A percentile compares a stretch with the other conserved stretches of the same genome.
Evolutionary conservation across 2,797 vertebrate species (phyloP).

Genomic region (Amniataba percoides): DNA sequence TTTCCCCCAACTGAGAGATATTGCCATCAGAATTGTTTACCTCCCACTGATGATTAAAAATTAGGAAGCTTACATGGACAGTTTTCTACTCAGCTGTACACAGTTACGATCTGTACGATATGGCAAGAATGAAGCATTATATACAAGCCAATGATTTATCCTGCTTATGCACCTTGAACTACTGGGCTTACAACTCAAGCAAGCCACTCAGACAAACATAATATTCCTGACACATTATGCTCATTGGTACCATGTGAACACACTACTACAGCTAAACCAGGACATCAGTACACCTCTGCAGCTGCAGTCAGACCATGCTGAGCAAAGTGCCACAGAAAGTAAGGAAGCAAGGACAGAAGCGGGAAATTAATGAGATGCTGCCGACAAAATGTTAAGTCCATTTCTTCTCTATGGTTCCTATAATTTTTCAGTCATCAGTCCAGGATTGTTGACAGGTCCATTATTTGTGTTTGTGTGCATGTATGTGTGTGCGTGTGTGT

Average conservation of each 20-base stretch:
- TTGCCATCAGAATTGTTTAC: neutral
- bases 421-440: slow-evolving; percentile 56
- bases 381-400: slow-evolving; percentile 65
- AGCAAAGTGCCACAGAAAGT: slow-evolving; percentile 43
- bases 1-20: neutral
- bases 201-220: neutral
- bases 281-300: slow-evolving; percentile 27
- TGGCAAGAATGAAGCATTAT: neutral
- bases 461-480: slow-evolving; percentile 43
- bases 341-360: slow-evolving; percentile 24
- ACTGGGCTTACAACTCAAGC: neutral
- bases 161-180: neutral
- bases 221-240: slow-evolving; percentile 4
- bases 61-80: neutral
- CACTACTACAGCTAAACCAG: neutral
- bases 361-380: slow-evolving; percentile 33
- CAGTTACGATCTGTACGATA: neutral
- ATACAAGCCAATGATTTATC: neutral
- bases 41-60: neutral
- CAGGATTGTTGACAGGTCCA: slow-evolving; percentile 55
- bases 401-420: slow-evolving; percentile 63
- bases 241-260: slow-evolving; percentile 24
- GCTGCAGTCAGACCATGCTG: slow-evolving; percentile 49
- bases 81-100: too few species aligned
- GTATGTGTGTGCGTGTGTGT: slow-evolving; percentile 26